phyloP scores from a whole-genome alignment of 1,140 invertebrate genomes.

The Pseudachorutes palmiensis region DNA sequence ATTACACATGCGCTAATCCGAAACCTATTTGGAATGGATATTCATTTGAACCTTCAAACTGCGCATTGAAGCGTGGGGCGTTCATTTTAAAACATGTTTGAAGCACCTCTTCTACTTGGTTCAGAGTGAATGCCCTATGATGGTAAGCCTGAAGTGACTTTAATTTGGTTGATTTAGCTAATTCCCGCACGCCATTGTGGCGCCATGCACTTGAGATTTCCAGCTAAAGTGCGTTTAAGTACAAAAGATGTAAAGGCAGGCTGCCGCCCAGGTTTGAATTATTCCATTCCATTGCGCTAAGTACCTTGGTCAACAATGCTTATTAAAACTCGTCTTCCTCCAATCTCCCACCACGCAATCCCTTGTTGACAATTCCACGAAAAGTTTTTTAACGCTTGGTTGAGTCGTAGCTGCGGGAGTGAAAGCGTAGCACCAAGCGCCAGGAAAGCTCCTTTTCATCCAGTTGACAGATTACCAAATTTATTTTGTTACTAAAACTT shows the following conservation, averaged over 20 bases:
- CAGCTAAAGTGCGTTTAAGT: background rate
- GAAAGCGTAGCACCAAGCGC: background rate
- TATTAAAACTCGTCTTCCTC: slow-evolving; percentile 4
- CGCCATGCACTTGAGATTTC: background rate
- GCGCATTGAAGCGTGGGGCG: no score
- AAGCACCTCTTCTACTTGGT: no score
- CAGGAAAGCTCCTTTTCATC: slow-evolving; percentile 5
- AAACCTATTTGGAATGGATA: no score
- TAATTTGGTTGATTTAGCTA: slow-evolving; percentile 4
- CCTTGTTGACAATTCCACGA: slow-evolving; percentile 7
- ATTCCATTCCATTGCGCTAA: background rate
- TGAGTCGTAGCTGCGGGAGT: background rate
- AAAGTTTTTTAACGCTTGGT: background rate
- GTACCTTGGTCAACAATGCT: slow-evolving; percentile 9
- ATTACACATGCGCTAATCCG: no score
- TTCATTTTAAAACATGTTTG: no score
- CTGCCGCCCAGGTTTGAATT: background rate
- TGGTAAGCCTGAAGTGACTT: background rate
- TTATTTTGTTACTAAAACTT: slow-evolving; percentile 7
- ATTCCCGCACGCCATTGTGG: slow-evolving; percentile 6
- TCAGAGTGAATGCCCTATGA: no score
- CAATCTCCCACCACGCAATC: background rate
- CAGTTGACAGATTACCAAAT: slow-evolving; percentile 12
- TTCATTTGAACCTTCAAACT: no score
- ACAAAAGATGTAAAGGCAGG: background rate